phyloP scores from a whole-genome alignment of 2,797 vertebrate species.

The Chelon labrosus region DNA sequence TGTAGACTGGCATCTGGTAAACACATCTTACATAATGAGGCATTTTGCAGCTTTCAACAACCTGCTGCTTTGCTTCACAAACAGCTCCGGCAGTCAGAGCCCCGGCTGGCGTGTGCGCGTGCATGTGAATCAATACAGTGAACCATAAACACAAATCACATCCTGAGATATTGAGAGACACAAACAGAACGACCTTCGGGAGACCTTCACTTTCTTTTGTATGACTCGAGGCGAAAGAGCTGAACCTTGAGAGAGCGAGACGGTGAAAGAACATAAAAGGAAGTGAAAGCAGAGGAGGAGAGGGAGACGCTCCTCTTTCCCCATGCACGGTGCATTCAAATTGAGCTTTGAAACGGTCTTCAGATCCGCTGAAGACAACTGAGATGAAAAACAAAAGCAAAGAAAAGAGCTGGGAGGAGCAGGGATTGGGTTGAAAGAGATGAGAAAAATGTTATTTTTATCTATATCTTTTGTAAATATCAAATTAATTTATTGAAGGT shows the following conservation, averaged over 20 bases:
- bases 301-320: not conserved
- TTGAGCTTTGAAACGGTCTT: conserved; percentile 30
- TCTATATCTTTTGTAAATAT: too few relatives aligned
- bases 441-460: not conserved
- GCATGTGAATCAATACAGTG: conserved; percentile 31
- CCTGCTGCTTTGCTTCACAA: conserved; percentile 64
- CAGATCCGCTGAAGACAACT: conserved; percentile 25
- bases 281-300: conserved; percentile 17
- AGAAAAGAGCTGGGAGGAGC: conserved; percentile 4
- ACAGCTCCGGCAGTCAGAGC: conserved; percentile 50
- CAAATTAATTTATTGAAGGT: too few relatives aligned
- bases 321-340: conserved; percentile 8
- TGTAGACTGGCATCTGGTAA: conserved; percentile 67
- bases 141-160: conserved; percentile 25
- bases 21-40: conserved; percentile 71
- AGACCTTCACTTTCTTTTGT: conserved; percentile 39
- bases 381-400: conserved; percentile 47
- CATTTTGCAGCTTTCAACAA: conserved; percentile 62
- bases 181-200: conserved; percentile 40
- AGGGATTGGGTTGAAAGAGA: not conserved
- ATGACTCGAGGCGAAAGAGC: conserved; percentile 19
- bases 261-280: conserved; percentile 8
- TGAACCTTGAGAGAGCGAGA: not conserved
- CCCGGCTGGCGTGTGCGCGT: conserved; percentile 19
- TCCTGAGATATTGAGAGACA: conserved; percentile 27